Conservation (phyloP, 2,113 vertebrate species). For the Trematomus loennbergii region DNA sequence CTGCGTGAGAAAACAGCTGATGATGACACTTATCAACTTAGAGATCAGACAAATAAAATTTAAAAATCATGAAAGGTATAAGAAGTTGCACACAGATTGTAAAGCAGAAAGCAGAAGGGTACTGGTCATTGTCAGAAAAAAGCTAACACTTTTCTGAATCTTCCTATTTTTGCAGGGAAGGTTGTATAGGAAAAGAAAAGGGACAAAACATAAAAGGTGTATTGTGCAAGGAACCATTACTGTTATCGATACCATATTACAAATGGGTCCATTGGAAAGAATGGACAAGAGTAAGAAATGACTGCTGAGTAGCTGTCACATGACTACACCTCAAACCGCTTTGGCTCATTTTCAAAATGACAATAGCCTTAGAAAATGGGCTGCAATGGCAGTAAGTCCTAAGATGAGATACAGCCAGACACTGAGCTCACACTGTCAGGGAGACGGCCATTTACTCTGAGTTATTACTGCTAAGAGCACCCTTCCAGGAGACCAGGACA, state of each 20-base stretch:
- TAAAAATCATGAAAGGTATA: neutral
- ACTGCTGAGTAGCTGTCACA: conserved; percentile 38
- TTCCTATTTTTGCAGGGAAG: conserved; percentile 20
- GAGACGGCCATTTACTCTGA: conserved; percentile 71
- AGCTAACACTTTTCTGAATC: neutral
- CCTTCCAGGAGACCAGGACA: conserved; percentile 55
- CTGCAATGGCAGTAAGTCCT: conserved; percentile 50
- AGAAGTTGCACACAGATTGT: neutral
- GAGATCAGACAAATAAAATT: neutral
- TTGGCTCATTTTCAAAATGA: conserved; percentile 66
- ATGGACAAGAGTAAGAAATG: conserved; percentile 32
- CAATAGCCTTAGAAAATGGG: conserved; percentile 68
- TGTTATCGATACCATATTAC: conserved; percentile 15
- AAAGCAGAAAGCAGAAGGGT: neutral
- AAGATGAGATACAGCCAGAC: conserved; percentile 53
- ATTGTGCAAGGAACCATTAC: conserved; percentile 16
- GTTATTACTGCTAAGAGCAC: conserved; percentile 75
- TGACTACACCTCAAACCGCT: conserved; percentile 55
- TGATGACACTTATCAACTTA: conserved; percentile 26
- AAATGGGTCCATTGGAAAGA: conserved; percentile 11
- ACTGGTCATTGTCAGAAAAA: neutral
- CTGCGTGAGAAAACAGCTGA: conserved; percentile 77
- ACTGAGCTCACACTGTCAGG: conserved; percentile 51
- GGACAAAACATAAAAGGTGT: conserved; percentile 27
- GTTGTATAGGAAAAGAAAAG: conserved; percentile 41